Base-by-base conservation (phyloP, 2,888 invertebrate genomes). In the Onchidella celtica region DNA sequence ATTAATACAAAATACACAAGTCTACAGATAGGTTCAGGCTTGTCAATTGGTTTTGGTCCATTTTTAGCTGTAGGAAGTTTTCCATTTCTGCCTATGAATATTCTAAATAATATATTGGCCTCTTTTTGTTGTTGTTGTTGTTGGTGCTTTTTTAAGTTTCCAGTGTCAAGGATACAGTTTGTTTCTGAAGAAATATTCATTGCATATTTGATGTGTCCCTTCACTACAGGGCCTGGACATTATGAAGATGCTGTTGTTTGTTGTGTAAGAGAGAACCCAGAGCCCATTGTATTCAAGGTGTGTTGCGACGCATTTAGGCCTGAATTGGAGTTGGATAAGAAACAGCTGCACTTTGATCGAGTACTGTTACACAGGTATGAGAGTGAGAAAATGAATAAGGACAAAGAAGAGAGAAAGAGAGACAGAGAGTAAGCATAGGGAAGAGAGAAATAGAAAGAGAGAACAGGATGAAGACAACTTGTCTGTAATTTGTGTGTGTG, bases 231-330 rank as follows among this genome's bases (percentile, higher is more conserved):
- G 6, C 90, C 91, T 1, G 92, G 91, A 21, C 87, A 88, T 17
- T 93, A 90, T 81, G 91, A 92, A 57, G 93, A 93, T 83, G 86
- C 92, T 1, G 85, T 93, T 29, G 92, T 93, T 0, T 93, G 93
- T 83, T 93, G 93, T 87, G 89, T 93, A 14, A 86, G 91, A 66
- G 93, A 93, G 81, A 93, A 93, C 83, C 93, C 93, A 4, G 93
- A 93, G 81, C 93, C 93, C 4, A 88, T 93, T 38, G 89, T 92
- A 32, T 93, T 93, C 86, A 92, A 93, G 81, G 81, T 93, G 24
- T 82, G 86, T 61, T 92, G 92, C 87, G 89, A 92, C 83, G 93
- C 92, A 11, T 92, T 92, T 83, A 83, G 91, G 34, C 93, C 93
- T 3, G 92, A 93, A 77, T 89, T 93, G 40, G 92, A 92, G 74